phyloP scores from a whole-genome alignment of 2,888 invertebrate species.

The Mycalesis mineus region DNA sequence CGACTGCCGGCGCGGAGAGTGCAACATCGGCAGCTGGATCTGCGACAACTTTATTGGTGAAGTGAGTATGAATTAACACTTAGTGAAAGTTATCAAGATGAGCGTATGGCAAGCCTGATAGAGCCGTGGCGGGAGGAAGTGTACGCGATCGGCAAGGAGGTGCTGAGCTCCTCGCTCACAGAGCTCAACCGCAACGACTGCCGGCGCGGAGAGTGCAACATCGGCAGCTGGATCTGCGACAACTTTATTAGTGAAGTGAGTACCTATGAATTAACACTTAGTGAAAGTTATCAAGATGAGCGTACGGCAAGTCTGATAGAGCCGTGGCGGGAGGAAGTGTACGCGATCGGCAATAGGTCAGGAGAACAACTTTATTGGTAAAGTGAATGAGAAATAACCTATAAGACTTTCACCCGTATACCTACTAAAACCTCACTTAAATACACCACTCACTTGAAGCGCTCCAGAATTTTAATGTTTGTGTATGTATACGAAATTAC shows the following conservation, averaged over 20 bases:
- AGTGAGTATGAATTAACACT: constrained; percentile 34
- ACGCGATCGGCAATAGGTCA: constrained; percentile 77
- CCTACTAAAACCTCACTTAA: no score
- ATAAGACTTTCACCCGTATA: no score
- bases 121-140: constrained; percentile 80
- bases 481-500: no score
- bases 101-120: constrained; percentile 70
- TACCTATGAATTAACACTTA: neutral
- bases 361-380: no score
- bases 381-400: no score
- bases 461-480: no score
- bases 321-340: constrained; percentile 81
- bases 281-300: constrained; percentile 53
- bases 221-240: constrained; percentile 86
- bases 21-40: constrained; percentile 85
- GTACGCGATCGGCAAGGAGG: constrained; percentile 75
- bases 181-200: constrained; percentile 73
- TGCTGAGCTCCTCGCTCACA: constrained; percentile 79
- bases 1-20: constrained; percentile 76
- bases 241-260: constrained; percentile 75
- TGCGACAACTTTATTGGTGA: constrained; percentile 81
- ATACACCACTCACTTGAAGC: no score
- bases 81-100: constrained; percentile 49
- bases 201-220: constrained; percentile 80
- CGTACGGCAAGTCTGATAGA: constrained; percentile 71